A percentile compares a stretch with the other conserved stretches of the same genome.
These are phyloP conservation scores for Caerostris extrusa DNA, from an alignment of 1,140 invertebrate genomes.

Conservation along the genomic window DNA sequence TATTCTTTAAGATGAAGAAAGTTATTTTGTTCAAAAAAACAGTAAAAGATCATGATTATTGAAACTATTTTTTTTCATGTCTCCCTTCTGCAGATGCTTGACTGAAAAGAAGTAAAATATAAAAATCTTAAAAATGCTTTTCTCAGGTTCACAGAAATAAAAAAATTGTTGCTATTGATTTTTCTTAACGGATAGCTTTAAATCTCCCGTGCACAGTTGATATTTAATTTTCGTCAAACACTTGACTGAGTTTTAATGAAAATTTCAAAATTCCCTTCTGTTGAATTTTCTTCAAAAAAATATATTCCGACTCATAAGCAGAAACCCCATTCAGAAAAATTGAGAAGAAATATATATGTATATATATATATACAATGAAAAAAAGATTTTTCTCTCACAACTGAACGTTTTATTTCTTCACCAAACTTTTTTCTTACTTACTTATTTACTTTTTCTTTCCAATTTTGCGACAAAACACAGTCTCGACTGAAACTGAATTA, in stretches of 20 bases:
- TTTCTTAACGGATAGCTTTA: not conserved
- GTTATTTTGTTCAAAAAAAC: not conserved
- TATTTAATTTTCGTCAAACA: slow-evolving; percentile 77
- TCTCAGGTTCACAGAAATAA: not conserved
- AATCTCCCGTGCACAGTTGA: slow-evolving; percentile 61
- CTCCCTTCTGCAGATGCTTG: not conserved
- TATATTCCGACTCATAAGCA: not conserved
- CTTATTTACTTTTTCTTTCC: not conserved
- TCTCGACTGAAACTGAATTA: slow-evolving; percentile 66
- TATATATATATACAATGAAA: no score
- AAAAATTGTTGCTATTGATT: slow-evolving; percentile 58
- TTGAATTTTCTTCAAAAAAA: not conserved
- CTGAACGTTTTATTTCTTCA: not conserved
- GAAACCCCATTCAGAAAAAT: not conserved
- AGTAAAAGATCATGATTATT: slow-evolving; percentile 10
- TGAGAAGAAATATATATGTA: no score
- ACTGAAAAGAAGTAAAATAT: not conserved
- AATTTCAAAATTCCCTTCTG: slow-evolving; percentile 69
- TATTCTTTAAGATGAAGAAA: not conserved
- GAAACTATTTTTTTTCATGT: not conserved
- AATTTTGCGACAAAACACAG: slow-evolving; percentile 75
- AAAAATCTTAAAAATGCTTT: not conserved
- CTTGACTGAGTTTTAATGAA: slow-evolving; percentile 77
- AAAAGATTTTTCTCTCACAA: no score
- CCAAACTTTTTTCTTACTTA: no score